Conservation (phyloP, 2,797 vertebrate genomes). For the Malurus leucopterus region DNA sequence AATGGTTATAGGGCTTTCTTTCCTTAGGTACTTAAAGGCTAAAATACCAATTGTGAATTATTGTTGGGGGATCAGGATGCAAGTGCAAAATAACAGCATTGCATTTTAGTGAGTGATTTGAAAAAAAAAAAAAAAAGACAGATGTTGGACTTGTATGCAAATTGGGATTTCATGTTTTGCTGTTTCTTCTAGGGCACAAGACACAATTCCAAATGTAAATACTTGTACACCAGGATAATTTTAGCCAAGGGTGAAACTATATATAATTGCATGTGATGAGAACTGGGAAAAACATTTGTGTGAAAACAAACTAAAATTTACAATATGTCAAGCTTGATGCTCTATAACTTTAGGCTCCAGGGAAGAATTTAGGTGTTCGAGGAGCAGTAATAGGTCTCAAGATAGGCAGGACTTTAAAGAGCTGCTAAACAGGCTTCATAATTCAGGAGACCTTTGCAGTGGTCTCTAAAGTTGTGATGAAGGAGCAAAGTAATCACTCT, state of each 20-base stretch:
- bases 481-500: neutral
- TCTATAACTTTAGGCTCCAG: neutral
- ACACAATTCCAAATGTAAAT: neutral
- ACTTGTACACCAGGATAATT: neutral
- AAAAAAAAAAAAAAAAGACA: neutral
- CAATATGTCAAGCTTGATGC: neutral
- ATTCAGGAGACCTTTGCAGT: neutral
- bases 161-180: neutral
- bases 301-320: neutral
- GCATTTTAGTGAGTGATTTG: neutral
- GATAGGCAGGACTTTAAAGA: neutral
- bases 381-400: accelerated
- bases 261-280: neutral
- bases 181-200: neutral
- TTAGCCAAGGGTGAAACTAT: neutral
- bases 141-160: neutral
- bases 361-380: neutral
- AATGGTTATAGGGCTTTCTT: neutral
- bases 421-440: neutral
- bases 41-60: neutral
- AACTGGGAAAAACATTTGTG: neutral
- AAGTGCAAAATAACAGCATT: neutral
- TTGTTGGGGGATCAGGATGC: neutral
- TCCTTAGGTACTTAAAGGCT: neutral
- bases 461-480: neutral